Evolutionary conservation across 2,888 invertebrate genomes (phyloP), one percentile per base, ranked within the genome.

Genomic region (Ctenicera cuprea): DNA sequence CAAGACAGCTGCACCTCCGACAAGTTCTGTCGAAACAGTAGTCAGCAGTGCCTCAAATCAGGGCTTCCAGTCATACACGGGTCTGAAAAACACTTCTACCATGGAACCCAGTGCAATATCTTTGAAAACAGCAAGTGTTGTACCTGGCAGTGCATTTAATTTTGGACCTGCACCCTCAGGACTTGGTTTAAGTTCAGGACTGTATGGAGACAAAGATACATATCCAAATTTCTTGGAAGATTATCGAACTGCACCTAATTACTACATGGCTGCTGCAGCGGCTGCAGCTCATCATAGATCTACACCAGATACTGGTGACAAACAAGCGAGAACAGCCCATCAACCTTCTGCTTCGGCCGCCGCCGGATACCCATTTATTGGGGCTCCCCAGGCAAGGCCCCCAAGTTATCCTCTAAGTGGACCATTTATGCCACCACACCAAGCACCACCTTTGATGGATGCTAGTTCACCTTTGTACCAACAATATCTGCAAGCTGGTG

Each of bases 81-180:
- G 90, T 5, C 82, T 90, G 14, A 91, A 90, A 77, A 87, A 82
- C 66, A 72, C 83, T 8, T 68, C 83, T 3, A 71, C 79, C 59
- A 82, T 85, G 70, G 88, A 87, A 80, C 86, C 87, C 22, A 85
- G 85, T 77, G 89, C 89, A 76, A 91, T 94, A 79, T 89, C 92
- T 11, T 83, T 93, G 59, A 91, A 94, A 80, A 91, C 93, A 61
- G 88, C 91, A 3, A 91, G 91, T 80, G 93, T 94, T 83, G 94
- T 95, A 76, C 92, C 95, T 7, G 93, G 94, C 26, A 95, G 94
- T 87, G 95, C 95, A 63, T 96, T 95, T 81, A 95, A 95, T 84
- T 96, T 95, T 83, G 94, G 94, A 16, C 90, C 94, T 3, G 89
- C 94, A 0, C 89, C 93, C 3, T 89, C 91, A 73, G 87, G 88